phyloP scores from a whole-genome alignment of 2,797 vertebrate genomes.

The Notolepis coatsorum region DNA sequence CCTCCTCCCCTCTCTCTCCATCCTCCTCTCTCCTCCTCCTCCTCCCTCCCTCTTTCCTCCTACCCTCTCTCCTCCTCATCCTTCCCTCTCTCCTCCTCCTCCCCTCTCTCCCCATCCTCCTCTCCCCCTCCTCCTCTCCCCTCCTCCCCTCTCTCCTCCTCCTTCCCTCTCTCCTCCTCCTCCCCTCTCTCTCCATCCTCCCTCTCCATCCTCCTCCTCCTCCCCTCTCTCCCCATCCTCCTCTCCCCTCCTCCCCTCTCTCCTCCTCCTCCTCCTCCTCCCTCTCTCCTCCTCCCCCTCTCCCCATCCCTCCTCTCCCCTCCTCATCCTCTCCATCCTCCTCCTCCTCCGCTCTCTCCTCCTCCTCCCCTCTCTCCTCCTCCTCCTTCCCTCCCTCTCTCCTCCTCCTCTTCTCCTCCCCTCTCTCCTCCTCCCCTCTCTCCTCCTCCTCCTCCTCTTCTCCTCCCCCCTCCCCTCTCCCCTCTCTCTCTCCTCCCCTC shows the following conservation, averaged over 20 bases:
- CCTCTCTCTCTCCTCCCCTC: background rate
- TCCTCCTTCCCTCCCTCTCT: background rate
- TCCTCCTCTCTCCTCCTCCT: background rate
- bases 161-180: conserved; percentile 20
- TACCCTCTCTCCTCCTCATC: too few species aligned
- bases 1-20: too few species aligned
- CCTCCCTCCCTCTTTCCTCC: background rate
- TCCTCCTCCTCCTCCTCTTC: conserved; percentile 81
- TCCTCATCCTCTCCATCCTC: background rate
- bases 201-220: background rate
- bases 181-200: conserved; percentile 36
- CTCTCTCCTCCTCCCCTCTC: conserved; percentile 69
- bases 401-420: background rate
- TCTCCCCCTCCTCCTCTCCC: background rate
- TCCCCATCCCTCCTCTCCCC: background rate
- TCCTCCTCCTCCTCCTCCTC: background rate
- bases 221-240: too few species aligned
- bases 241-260: background rate
- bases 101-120: conserved; percentile 12
- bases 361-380: conserved; percentile 12
- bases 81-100: background rate
- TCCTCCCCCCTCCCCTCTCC: conserved; percentile 42
- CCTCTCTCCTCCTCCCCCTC: background rate
- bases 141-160: conserved; percentile 2
- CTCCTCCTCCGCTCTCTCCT: background rate